These are phyloP conservation scores for Natrix natrix DNA, from an alignment of 2,797 vertebrate species.

Conservation along the genomic window DNA sequence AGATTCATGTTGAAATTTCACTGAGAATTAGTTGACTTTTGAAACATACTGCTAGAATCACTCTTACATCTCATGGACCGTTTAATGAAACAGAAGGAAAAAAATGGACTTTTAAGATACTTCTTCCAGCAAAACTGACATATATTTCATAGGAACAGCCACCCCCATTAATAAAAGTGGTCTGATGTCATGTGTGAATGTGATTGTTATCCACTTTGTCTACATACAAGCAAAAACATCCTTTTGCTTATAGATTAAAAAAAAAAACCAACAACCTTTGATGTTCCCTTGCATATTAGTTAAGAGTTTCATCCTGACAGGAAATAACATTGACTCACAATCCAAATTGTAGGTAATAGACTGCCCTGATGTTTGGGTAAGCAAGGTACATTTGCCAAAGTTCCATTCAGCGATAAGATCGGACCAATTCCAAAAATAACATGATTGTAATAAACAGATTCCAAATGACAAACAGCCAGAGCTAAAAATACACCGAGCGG, in stretches of 20 bases:
- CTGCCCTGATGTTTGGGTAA: background rate
- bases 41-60: background rate
- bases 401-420: slow-evolving; percentile 33
- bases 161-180: background rate
- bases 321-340: background rate
- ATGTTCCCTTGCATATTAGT: slow-evolving; percentile 1
- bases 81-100: background rate
- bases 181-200: background rate
- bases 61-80: background rate
- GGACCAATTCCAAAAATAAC: slow-evolving; percentile 23
- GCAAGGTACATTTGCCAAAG: slow-evolving; percentile 1
- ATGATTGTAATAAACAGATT: slow-evolving; percentile 22
- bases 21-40: background rate
- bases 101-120: background rate
- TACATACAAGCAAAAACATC: background rate
- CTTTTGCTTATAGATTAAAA: background rate
- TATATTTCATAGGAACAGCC: background rate
- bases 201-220: background rate
- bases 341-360: fast-evolving
- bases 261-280: background rate
- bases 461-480: slow-evolving; percentile 19
- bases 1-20: background rate
- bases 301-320: background rate
- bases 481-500: slow-evolving; percentile 7
- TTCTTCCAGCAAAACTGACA: background rate